Percentiles rank a stretch among this genome's conserved stretches.
Evolutionary conservation across 2,797 vertebrate genomes (phyloP).

Genomic region (Diplodus puntazzo): DNA sequence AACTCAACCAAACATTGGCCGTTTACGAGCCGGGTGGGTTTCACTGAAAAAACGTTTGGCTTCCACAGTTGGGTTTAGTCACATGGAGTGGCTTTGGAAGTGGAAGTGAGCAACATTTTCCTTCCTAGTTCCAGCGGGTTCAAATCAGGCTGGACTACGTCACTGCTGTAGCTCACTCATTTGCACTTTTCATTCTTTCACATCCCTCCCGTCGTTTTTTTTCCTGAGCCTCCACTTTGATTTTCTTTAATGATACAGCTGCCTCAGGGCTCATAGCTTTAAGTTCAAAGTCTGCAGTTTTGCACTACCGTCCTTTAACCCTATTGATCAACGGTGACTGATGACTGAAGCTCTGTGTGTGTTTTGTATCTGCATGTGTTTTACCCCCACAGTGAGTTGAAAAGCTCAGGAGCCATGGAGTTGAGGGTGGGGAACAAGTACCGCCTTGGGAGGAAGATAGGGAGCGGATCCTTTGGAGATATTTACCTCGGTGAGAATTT

Average conservation of each 20-base stretch:
- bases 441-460: conserved; percentile 96
- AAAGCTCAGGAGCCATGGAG: conserved; percentile 90
- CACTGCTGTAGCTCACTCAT: conserved; percentile 20
- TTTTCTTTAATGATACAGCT: conserved; percentile 38
- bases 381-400: conserved; percentile 71
- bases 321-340: conserved; percentile 70
- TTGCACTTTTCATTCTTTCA: conserved; percentile 23
- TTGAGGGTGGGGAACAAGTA: conserved; percentile 98
- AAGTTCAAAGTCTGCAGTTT: conserved; percentile 53
- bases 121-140: conserved; percentile 8
- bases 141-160: conserved; percentile 36
- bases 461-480: conserved; percentile 97
- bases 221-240: conserved; percentile 4
- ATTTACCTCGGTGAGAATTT: conserved; percentile 94
- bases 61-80: neutral
- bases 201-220: neutral
- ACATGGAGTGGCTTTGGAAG: conserved; percentile 1
- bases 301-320: conserved; percentile 66
- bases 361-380: conserved; percentile 29
- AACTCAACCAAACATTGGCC: conserved; percentile 8
- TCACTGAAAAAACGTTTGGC: neutral
- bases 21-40: neutral
- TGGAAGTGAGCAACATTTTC: conserved; percentile 46
- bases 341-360: conserved; percentile 55
- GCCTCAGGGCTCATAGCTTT: conserved; percentile 2